phyloP scores from a whole-genome alignment of 2,113 vertebrate genomes.

The Machaerirhynchus nigripectus region DNA sequence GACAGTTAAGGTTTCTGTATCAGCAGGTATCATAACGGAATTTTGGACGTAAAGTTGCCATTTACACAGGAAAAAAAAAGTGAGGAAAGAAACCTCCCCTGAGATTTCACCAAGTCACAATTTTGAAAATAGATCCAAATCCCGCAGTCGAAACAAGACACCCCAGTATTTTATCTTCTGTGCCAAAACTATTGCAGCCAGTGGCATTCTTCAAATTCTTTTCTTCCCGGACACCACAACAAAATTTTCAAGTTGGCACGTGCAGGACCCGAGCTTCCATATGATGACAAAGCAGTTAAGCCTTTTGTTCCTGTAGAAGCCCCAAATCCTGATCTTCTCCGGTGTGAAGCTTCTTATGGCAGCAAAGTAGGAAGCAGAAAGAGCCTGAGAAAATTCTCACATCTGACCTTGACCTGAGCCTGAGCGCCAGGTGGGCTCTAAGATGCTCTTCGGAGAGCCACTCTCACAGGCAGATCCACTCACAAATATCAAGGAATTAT shows the following conservation, averaged over 20 bases:
- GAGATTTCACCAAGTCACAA: background rate
- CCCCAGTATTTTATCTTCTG: background rate
- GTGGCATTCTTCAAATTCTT: background rate
- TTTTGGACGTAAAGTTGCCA: background rate
- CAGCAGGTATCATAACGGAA: background rate
- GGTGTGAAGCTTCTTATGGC: background rate
- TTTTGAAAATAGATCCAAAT: background rate
- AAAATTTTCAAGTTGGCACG: background rate
- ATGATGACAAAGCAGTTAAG: background rate
- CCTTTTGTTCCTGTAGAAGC: background rate
- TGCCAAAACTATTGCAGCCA: background rate
- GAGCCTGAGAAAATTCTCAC: background rate
- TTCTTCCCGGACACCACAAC: background rate
- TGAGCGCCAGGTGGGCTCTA: background rate
- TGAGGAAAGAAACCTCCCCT: background rate
- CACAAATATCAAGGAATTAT: conserved; percentile 21
- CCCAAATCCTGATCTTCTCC: background rate
- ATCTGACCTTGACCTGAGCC: background rate
- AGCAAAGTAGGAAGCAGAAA: background rate
- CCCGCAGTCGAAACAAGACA: background rate
- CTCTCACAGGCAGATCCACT: background rate
- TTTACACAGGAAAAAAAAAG: background rate
- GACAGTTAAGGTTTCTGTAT: background rate
- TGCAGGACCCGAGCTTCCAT: background rate
- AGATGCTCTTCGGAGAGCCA: background rate